phyloP scores from a whole-genome alignment of 2,797 vertebrate species.

The Discoglossus pictus region DNA sequence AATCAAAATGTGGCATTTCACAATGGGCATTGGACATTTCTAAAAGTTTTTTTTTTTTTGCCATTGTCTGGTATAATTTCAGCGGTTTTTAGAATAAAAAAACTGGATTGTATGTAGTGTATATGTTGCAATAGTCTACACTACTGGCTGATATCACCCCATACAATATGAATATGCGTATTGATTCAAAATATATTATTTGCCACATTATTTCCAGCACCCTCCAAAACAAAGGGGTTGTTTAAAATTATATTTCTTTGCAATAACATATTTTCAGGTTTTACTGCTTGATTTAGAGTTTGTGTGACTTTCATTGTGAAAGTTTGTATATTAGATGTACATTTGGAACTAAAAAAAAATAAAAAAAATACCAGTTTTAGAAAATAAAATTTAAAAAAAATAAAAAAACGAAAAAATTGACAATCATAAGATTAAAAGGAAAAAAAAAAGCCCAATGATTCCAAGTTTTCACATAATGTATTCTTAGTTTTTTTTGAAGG shows the following conservation, averaged over 20 bases:
- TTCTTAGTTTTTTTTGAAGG: constrained; percentile 24
- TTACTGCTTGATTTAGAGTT: constrained; percentile 34
- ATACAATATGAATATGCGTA: too few relatives aligned
- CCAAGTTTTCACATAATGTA: constrained; percentile 12
- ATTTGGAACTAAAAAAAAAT: constrained; percentile 44
- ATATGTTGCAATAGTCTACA: constrained; percentile 60
- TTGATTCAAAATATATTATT: constrained; percentile 57
- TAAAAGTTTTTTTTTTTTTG: constrained; percentile 69
- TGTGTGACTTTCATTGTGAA: constrained; percentile 41
- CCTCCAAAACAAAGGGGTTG: constrained; percentile 16
- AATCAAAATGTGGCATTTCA: constrained; percentile 68
- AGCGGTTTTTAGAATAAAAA: constrained; percentile 70
- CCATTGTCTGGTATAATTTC: constrained; percentile 67
- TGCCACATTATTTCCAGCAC: constrained; percentile 33
- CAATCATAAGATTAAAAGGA: constrained; percentile 44
- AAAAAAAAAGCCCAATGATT: constrained; percentile 34
- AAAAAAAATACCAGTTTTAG: constrained; percentile 36
- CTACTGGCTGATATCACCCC: constrained; percentile 61
- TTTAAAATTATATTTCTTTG: constrained; percentile 26
- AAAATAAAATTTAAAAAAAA: constrained; percentile 27
- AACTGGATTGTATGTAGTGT: constrained; percentile 58
- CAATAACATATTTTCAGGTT: constrained; percentile 35
- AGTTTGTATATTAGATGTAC: constrained; percentile 49
- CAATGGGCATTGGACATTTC: constrained; percentile 63
- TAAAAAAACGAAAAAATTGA: constrained; percentile 40